Evolutionary conservation across 1,140 invertebrate genomes (phyloP).

Genomic region (Adoxophyes honmai): DNA sequence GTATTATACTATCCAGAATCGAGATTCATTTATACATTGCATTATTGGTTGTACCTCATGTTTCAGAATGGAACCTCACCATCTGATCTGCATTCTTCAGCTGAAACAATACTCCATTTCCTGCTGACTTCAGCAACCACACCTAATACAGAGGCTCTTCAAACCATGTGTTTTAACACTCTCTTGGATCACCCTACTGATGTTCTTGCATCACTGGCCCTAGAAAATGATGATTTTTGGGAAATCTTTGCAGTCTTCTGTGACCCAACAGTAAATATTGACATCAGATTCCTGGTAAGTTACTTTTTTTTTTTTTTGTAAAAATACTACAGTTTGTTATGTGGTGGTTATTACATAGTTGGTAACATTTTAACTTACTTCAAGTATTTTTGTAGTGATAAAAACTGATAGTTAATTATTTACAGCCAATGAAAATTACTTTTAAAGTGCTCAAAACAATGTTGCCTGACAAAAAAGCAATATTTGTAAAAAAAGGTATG

Average conservation of each 20-base stretch:
- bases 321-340: not conserved
- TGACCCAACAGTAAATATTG: slow-evolving; percentile 28
- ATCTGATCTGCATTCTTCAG: slow-evolving; percentile 40
- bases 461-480: slow-evolving; percentile 39
- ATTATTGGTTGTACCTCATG: no score
- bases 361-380: no score
- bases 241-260: slow-evolving; percentile 43
- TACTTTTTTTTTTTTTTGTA: no score
- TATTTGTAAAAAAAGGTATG: slow-evolving; percentile 50
- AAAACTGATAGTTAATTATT: not conserved
- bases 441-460: slow-evolving; percentile 29
- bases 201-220: slow-evolving; percentile 26
- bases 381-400: not conserved
- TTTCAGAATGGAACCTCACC: slow-evolving; percentile 30
- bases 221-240: slow-evolving; percentile 34
- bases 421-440: no score
- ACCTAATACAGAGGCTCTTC: slow-evolving; percentile 34
- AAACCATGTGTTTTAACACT: slow-evolving; percentile 43
- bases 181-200: slow-evolving; percentile 44
- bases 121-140: slow-evolving; percentile 37
- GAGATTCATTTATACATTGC: no score
- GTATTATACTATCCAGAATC: no score
- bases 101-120: slow-evolving; percentile 38
- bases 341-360: no score
- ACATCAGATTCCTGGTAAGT: slow-evolving; percentile 40